Evolutionary conservation across 2,113 vertebrate genomes (phyloP).

Genomic region (Mobula hypostoma): DNA sequence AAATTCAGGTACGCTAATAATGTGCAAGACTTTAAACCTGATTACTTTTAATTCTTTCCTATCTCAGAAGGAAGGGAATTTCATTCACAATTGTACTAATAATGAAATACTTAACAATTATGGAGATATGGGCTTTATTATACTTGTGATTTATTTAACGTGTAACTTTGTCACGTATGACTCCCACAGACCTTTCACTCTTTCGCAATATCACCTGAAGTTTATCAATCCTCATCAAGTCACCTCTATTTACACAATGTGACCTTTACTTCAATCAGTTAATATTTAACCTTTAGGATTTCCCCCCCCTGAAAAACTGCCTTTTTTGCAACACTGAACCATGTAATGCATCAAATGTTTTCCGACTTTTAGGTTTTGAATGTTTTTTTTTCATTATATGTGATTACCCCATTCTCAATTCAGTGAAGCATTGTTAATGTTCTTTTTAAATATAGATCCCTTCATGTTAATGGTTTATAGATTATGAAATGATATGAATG

Average conservation of each 20-base stretch:
- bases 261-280: slow-evolving; percentile 27
- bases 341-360: background rate
- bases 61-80: background rate
- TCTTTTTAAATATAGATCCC: background rate
- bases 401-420: background rate
- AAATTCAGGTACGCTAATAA: slow-evolving; percentile 1
- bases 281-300: slow-evolving; percentile 6
- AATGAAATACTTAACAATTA: background rate
- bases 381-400: background rate
- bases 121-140: background rate
- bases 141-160: background rate
- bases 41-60: background rate
- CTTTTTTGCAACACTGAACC: background rate
- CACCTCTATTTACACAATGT: slow-evolving; percentile 18
- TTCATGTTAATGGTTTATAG: background rate
- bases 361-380: background rate
- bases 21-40: background rate
- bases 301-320: background rate
- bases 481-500: background rate
- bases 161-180: background rate
- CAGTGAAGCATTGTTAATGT: background rate
- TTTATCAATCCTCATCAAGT: slow-evolving; percentile 29
- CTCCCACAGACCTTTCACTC: background rate
- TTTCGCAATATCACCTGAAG: slow-evolving; percentile 7
- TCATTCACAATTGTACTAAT: background rate